phyloP scores from a whole-genome alignment of 2,888 invertebrate species.

The Epirrhoe tristata region DNA sequence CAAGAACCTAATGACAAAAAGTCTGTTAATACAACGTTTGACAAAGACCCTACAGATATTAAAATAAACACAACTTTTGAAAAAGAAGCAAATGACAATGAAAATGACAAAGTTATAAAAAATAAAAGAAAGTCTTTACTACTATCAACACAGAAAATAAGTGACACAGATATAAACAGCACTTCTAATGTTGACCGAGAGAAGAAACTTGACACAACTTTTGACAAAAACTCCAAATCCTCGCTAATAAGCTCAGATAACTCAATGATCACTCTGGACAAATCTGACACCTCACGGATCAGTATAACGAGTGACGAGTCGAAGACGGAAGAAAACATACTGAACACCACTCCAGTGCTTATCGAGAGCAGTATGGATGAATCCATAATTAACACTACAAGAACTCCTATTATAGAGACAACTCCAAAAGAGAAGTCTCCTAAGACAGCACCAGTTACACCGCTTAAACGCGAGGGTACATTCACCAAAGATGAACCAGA shows the following conservation, averaged over 20 bases:
- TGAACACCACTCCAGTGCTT: constrained; percentile 67
- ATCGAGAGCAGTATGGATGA: constrained; percentile 75
- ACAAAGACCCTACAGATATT: constrained; percentile 11
- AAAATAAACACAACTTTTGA: constrained; percentile 31
- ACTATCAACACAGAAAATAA: constrained; percentile 14
- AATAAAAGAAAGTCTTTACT: constrained; percentile 20
- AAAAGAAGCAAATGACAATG: constrained; percentile 35
- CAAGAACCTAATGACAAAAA: constrained; percentile 3
- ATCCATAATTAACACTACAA: constrained; percentile 46
- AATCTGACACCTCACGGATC: constrained; percentile 59
- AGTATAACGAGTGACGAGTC: constrained; percentile 76
- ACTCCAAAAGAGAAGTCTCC: not conserved
- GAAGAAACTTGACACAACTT: constrained; percentile 55
- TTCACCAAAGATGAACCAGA: constrained; percentile 71
- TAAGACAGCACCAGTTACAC: constrained; percentile 45
- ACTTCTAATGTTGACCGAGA: constrained; percentile 47
- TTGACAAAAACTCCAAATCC: constrained; percentile 61
- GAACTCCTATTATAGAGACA: constrained; percentile 6
- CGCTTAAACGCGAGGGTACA: constrained; percentile 73
- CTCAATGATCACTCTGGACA: constrained; percentile 57
- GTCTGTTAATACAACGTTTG: constrained; percentile 16
- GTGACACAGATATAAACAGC: constrained; percentile 21
- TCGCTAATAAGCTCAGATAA: constrained; percentile 65
- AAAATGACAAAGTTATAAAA: constrained; percentile 25
- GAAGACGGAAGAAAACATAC: constrained; percentile 57